Percentiles rank a stretch among this genome's conserved stretches.
Conservation (phyloP, 2,888 invertebrate species). For the Mesochorus sp. region DNA sequence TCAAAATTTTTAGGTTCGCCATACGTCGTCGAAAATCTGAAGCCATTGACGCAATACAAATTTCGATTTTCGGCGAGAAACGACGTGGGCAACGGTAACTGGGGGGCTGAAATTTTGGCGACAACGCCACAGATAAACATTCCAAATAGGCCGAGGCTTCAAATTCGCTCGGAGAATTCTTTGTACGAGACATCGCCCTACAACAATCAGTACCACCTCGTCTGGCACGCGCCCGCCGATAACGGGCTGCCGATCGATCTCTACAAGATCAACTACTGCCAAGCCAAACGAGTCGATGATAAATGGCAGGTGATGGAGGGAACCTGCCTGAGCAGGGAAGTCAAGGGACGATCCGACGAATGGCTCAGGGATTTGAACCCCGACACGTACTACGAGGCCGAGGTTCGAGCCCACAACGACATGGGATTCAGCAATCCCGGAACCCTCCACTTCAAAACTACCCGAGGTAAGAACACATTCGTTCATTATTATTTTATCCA, state of each 20-base stretch:
- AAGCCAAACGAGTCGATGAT: constrained; percentile 87
- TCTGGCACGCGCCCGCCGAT: constrained; percentile 93
- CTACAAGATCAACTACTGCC: constrained; percentile 91
- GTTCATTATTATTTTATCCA: background rate
- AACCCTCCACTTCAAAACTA: constrained; percentile 91
- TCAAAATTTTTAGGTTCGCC: constrained; percentile 84
- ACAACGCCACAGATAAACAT: constrained; percentile 90
- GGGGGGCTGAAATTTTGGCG: constrained; percentile 86
- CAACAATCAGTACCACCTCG: constrained; percentile 90
- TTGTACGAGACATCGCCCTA: constrained; percentile 84
- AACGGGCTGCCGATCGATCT: constrained; percentile 94
- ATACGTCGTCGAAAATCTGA: constrained; percentile 91
- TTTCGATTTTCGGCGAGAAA: constrained; percentile 94
- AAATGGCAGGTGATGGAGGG: constrained; percentile 85
- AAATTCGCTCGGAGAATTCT: constrained; percentile 80
- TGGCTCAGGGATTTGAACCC: constrained; percentile 88
- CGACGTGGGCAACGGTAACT: constrained; percentile 91
- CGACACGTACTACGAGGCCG: constrained; percentile 92
- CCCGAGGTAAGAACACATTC: constrained; percentile 89
- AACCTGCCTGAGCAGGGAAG: constrained; percentile 85
- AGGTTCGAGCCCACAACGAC: constrained; percentile 92
- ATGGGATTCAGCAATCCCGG: constrained; percentile 92
- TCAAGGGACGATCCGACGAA: constrained; percentile 86
- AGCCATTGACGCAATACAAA: constrained; percentile 90
- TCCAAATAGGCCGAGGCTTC: constrained; percentile 89